Percentiles rank a stretch among this genome's conserved stretches.
These are phyloP conservation scores for Ommatoiulus sabulosus DNA, from an alignment of 2,888 invertebrate species.

Conservation along the genomic window DNA sequence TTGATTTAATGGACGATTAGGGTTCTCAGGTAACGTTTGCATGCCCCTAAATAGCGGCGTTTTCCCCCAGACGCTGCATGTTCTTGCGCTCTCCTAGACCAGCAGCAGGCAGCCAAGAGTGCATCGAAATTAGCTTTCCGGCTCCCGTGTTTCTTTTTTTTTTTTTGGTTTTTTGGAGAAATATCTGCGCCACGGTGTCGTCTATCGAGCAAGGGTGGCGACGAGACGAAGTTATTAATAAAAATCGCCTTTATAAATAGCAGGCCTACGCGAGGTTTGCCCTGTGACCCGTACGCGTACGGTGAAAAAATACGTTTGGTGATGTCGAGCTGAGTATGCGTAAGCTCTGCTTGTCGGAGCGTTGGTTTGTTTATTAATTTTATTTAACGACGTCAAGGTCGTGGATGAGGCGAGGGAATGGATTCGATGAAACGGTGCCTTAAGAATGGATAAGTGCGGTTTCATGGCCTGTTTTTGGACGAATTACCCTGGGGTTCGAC, in stretches of 20 bases:
- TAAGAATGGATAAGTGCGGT: background rate
- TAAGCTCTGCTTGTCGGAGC: background rate
- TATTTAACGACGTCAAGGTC: background rate
- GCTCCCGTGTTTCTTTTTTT: background rate
- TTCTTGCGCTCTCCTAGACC: background rate
- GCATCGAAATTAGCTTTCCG: constrained; percentile 18
- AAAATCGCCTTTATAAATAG: background rate
- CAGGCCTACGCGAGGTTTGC: background rate
- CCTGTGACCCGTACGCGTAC: background rate
- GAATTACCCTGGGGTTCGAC: too few species aligned
- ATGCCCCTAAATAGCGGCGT: background rate
- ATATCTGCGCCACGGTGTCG: constrained; percentile 24
- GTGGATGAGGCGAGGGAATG: background rate
- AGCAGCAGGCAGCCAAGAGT: background rate
- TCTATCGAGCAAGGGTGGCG: constrained; percentile 4
- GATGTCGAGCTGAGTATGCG: too few species aligned
- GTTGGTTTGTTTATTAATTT: background rate
- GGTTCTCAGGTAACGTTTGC: background rate
- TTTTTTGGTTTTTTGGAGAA: background rate
- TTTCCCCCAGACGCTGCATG: background rate
- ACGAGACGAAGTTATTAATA: constrained; percentile 10
- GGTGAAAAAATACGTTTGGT: too few species aligned
- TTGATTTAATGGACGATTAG: background rate
- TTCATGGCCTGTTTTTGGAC: background rate
- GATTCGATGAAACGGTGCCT: background rate